Evolutionary conservation across 1,140 invertebrate species (phyloP).

Genomic region (Portunus trituberculatus): DNA sequence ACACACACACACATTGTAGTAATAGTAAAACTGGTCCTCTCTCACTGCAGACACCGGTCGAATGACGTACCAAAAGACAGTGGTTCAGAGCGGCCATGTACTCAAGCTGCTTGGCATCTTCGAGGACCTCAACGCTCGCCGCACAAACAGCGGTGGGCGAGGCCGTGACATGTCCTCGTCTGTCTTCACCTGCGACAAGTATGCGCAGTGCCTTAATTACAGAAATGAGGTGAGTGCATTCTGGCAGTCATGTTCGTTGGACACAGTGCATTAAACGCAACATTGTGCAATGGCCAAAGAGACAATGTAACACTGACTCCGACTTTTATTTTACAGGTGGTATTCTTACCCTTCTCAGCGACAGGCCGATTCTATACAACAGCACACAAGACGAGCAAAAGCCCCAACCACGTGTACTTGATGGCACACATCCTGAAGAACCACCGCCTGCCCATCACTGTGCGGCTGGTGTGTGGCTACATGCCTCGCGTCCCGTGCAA

Average conservation of each 20-base stretch:
- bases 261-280: background rate
- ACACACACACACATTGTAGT: too few species aligned
- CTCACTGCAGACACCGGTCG: conserved; percentile 54
- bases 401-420: conserved; percentile 80
- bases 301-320: background rate
- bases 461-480: conserved; percentile 80
- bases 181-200: conserved; percentile 78
- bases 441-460: conserved; percentile 79
- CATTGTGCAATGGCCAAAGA: too few species aligned
- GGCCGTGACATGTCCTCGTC: conserved; percentile 62
- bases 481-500: conserved; percentile 79
- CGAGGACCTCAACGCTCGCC: conserved; percentile 79
- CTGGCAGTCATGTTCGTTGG: background rate
- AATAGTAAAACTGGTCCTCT: background rate
- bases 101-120: conserved; percentile 80
- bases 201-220: conserved; percentile 80
- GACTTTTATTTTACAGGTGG: conserved; percentile 78
- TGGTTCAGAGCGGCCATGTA: conserved; percentile 79
- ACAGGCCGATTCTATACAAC: conserved; percentile 80
- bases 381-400: conserved; percentile 78
- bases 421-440: conserved; percentile 79
- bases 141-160: conserved; percentile 69
- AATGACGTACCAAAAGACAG: conserved; percentile 77
- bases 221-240: conserved; percentile 79
- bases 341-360: conserved; percentile 80